These are phyloP conservation scores for Sprattus sprattus DNA, from an alignment of 2,113 vertebrate species.

Conservation along the genomic window DNA sequence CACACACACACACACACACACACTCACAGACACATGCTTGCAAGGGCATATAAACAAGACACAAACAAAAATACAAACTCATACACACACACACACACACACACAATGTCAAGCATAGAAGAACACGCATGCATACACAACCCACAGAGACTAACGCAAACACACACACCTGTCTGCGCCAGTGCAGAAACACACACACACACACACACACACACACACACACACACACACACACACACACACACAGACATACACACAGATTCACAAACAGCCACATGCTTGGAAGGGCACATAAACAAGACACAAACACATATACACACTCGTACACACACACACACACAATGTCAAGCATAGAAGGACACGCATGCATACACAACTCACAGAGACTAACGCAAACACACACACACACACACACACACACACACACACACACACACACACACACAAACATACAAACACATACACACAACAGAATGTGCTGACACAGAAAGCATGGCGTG, in stretches of 20 bases:
- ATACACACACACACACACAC: background rate
- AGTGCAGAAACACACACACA: background rate
- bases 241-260: background rate
- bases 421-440: background rate
- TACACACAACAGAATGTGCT: background rate
- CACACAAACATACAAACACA: background rate
- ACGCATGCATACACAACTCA: background rate
- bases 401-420: background rate
- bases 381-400: background rate
- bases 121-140: background rate
- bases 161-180: background rate
- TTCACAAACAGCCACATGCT: background rate
- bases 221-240: background rate
- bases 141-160: background rate
- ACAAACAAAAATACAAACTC: background rate
- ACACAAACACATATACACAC: background rate
- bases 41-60: background rate
- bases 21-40: background rate
- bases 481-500: no score
- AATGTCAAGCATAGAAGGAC: background rate
- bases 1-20: conserved; percentile 16
- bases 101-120: background rate
- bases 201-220: background rate
- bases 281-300: background rate
- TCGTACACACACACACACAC: background rate